A percentile compares a stretch with the other conserved stretches of the same genome.
phyloP scores from a whole-genome alignment of 1,140 invertebrate species.

The Phymastichus coffea region DNA sequence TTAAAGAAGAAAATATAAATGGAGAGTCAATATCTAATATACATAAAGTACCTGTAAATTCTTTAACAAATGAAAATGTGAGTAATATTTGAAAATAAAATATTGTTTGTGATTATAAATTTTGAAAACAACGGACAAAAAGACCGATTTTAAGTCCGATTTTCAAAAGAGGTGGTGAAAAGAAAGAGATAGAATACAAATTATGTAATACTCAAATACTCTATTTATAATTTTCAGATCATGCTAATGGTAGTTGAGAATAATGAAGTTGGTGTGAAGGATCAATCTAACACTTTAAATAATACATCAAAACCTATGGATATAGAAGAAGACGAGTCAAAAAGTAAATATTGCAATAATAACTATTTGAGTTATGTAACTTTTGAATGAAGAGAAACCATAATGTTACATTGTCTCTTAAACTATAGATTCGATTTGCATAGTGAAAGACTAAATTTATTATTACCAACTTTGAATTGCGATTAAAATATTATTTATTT shows the following conservation, averaged over 20 bases:
- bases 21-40: conserved; percentile 30
- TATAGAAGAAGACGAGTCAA: conserved; percentile 20
- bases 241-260: conserved; percentile 54
- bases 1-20: conserved; percentile 35
- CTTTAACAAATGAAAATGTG: conserved; percentile 45
- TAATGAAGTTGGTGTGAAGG: conserved; percentile 49
- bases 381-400: too few relatives aligned
- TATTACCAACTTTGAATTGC: too few relatives aligned
- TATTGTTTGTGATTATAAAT: background rate
- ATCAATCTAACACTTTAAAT: conserved; percentile 43
- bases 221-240: conserved; percentile 47
- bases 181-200: background rate
- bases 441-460: too few relatives aligned
- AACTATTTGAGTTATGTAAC: background rate
- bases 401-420: too few relatives aligned
- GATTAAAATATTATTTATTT: too few relatives aligned
- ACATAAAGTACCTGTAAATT: conserved; percentile 37
- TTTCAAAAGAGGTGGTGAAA: conserved; percentile 9
- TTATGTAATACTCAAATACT: conserved; percentile 39
- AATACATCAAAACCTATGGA: conserved; percentile 35
- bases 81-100: conserved; percentile 15
- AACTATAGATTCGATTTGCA: too few relatives aligned
- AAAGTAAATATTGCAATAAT: conserved; percentile 25
- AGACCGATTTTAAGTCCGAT: conserved; percentile 22
- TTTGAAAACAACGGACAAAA: too few relatives aligned